Percentiles rank a stretch among this genome's conserved stretches.
Evolutionary conservation across 2,888 invertebrate genomes (phyloP).

Genomic region (Liodrosophila aerea): DNA sequence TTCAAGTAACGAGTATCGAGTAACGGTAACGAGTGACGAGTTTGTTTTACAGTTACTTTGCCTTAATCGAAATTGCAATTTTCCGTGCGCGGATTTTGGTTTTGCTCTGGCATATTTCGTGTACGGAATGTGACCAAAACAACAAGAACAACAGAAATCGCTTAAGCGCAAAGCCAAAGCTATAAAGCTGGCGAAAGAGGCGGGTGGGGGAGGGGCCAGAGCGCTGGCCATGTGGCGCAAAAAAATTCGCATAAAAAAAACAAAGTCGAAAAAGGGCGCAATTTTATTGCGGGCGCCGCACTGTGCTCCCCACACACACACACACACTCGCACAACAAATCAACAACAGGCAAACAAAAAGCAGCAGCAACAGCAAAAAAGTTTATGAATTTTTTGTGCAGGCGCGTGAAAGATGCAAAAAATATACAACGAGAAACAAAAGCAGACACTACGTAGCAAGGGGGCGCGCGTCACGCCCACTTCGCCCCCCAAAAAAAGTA

Average conservation of each 20-base stretch:
- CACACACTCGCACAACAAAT: slow-evolving; percentile 23
- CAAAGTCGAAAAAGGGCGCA: slow-evolving; percentile 62
- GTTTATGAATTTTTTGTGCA: slow-evolving; percentile 77
- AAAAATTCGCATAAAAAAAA: slow-evolving; percentile 74
- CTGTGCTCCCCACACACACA: slow-evolving; percentile 16
- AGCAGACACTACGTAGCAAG: slow-evolving; percentile 67
- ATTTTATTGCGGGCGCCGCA: slow-evolving; percentile 66
- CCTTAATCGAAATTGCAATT: slow-evolving; percentile 51
- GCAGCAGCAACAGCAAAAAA: slow-evolving; percentile 50
- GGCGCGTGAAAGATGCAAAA: slow-evolving; percentile 78
- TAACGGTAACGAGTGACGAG: not conserved
- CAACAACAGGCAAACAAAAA: slow-evolving; percentile 27
- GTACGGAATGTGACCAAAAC: slow-evolving; percentile 51
- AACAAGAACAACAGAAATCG: slow-evolving; percentile 40
- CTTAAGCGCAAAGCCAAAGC: slow-evolving; percentile 62
- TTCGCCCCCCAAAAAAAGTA: slow-evolving; percentile 11
- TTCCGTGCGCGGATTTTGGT: slow-evolving; percentile 45
- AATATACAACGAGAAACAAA: slow-evolving; percentile 45
- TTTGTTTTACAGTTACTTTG: slow-evolving; percentile 23
- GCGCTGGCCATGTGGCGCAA: slow-evolving; percentile 73
- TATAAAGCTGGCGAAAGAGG: slow-evolving; percentile 5
- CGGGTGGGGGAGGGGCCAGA: slow-evolving; percentile 1
- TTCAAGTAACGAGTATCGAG: not conserved
- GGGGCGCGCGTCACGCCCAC: too few species aligned
- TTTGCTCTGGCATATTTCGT: slow-evolving; percentile 40